Conservation (phyloP, 2,113 vertebrate genomes). For the Aphyosemion australe region DNA sequence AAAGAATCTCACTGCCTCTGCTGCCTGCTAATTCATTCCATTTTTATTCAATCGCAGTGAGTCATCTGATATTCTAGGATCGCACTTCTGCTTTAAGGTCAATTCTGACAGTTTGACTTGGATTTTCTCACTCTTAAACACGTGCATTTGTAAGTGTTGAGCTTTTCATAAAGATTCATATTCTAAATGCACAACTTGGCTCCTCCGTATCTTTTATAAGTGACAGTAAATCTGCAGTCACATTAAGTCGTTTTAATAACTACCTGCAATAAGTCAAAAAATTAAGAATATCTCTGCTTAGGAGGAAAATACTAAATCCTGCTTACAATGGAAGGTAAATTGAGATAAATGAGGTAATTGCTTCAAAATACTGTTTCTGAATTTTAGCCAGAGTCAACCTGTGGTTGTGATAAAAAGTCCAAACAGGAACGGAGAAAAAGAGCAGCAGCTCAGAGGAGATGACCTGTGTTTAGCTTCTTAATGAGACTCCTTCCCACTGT, state of each 20-base stretch:
- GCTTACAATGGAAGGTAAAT: conserved; percentile 30
- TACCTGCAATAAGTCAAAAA: neutral
- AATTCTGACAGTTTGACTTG: neutral
- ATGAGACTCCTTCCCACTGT: conserved; percentile 73
- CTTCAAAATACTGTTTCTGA: conserved; percentile 34
- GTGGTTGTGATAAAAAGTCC: conserved; percentile 35
- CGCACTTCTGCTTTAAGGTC: conserved; percentile 33
- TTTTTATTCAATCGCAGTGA: conserved; percentile 38
- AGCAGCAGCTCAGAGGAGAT: conserved; percentile 55
- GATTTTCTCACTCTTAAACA: neutral
- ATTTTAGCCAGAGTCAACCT: conserved; percentile 44
- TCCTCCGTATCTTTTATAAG: neutral
- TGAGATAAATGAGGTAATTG: conserved; percentile 43
- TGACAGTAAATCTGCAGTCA: neutral
- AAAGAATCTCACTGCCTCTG: conserved; percentile 20
- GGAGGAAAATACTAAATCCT: conserved; percentile 3
- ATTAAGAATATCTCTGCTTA: conserved; percentile 8
- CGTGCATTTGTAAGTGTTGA: no score
- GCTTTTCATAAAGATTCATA: neutral
- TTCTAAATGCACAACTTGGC: neutral
- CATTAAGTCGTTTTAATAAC: neutral
- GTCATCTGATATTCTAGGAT: conserved; percentile 13
- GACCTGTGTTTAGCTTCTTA: conserved; percentile 67
- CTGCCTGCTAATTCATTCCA: conserved; percentile 33
- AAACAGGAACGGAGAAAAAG: conserved; percentile 41